Conservation (phyloP, 2,113 vertebrate species). For the Marmota monax region DNA sequence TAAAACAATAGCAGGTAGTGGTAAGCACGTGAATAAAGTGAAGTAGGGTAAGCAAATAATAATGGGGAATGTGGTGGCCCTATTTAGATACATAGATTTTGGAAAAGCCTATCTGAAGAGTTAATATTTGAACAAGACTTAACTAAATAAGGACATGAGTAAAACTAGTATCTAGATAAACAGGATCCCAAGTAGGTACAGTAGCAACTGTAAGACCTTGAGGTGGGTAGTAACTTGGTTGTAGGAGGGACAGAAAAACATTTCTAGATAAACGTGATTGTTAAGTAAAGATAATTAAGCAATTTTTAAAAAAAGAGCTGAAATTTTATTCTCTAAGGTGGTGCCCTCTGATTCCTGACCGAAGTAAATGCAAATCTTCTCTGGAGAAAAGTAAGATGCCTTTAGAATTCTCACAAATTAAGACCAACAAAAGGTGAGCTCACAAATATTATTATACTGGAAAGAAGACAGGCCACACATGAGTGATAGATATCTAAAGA, state of each 20-base stretch:
- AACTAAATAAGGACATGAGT: background rate
- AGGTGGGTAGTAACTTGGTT: background rate
- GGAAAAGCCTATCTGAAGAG: background rate
- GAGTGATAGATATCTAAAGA: constrained; percentile 8
- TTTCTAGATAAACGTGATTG: background rate
- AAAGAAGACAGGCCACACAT: background rate
- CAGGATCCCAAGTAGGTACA: background rate
- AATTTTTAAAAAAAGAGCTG: background rate
- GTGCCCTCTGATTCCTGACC: no score
- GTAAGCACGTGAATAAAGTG: background rate
- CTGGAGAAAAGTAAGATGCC: background rate
- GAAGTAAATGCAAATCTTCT: background rate
- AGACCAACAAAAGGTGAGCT: constrained; percentile 28
- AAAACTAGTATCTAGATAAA: background rate
- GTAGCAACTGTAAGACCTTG: background rate
- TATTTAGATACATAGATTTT: background rate
- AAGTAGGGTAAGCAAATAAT: background rate
- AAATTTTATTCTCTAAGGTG: background rate
- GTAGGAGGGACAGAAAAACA: background rate
- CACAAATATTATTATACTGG: constrained; percentile 2
- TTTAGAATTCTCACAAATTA: constrained; percentile 52
- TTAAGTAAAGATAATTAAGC: background rate
- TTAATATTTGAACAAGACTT: background rate
- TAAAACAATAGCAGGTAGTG: background rate
- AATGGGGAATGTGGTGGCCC: background rate